Evolutionary conservation across 2,888 invertebrate species (phyloP).

Genomic region (Drosophila longiperda): DNA sequence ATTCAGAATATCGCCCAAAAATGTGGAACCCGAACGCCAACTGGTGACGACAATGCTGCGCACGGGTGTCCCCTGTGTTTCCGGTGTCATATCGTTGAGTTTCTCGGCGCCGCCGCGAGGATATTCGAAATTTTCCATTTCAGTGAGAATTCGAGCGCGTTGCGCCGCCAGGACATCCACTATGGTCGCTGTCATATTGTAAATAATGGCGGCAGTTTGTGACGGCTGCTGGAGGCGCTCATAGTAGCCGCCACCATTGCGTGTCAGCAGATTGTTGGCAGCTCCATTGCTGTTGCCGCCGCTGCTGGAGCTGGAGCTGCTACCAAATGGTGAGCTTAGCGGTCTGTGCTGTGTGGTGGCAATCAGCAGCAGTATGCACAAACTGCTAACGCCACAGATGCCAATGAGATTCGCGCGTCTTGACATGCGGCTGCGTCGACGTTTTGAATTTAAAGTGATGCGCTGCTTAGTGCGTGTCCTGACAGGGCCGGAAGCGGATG

Average conservation of each 20-base stretch:
- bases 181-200: conserved; percentile 85
- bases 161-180: conserved; percentile 87
- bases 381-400: conserved; percentile 84
- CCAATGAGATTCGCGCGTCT: conserved; percentile 85
- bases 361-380: conserved; percentile 85
- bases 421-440: conserved; percentile 83
- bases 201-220: conserved; percentile 67
- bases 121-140: conserved; percentile 88
- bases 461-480: conserved; percentile 80
- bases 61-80: conserved; percentile 89
- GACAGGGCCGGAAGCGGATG: conserved; percentile 26
- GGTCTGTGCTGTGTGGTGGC: conserved; percentile 85
- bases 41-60: conserved; percentile 93
- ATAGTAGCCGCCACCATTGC: conserved; percentile 64
- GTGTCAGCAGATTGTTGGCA: conserved; percentile 37
- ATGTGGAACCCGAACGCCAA: conserved; percentile 96
- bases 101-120: conserved; percentile 87
- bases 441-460: conserved; percentile 73
- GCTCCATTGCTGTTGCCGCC: conserved; percentile 50
- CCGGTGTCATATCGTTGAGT: conserved; percentile 89
- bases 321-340: conserved; percentile 75
- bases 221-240: conserved; percentile 71
- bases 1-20: conserved; percentile 93
- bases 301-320: conserved; percentile 42
- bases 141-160: conserved; percentile 86